Evolutionary conservation across 1,140 invertebrate species (phyloP).

Genomic region (Nebria ingens): DNA sequence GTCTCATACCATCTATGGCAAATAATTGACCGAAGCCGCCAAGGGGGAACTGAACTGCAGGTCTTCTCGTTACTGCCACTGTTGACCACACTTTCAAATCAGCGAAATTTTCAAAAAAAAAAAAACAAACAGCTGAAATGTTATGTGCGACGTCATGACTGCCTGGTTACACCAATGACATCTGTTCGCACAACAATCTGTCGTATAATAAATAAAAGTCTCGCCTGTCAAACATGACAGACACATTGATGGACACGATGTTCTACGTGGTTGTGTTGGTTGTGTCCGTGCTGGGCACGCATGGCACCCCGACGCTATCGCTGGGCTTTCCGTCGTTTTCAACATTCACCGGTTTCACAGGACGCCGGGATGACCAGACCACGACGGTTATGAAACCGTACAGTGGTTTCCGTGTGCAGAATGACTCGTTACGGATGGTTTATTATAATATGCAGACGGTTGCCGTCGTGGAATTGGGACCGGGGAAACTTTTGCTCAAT

Average conservation of each 20-base stretch:
- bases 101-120: no score
- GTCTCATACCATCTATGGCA: no score
- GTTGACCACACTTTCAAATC: no score
- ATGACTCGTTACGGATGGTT: constrained; percentile 55
- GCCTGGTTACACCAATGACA: no score
- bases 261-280: constrained; percentile 20
- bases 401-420: constrained; percentile 46
- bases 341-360: constrained; percentile 35
- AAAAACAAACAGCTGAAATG: no score
- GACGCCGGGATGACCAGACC: constrained; percentile 28
- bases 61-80: no score
- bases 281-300: constrained; percentile 21
- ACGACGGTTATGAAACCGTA: constrained; percentile 41
- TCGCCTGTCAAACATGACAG: no score
- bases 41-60: no score
- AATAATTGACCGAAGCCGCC: no score
- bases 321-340: constrained; percentile 36
- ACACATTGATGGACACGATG: neutral
- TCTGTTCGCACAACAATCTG: no score
- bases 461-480: constrained; percentile 61
- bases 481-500: constrained; percentile 52
- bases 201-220: no score
- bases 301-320: constrained; percentile 39
- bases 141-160: no score
- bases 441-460: constrained; percentile 72